Percentiles rank a stretch among this genome's conserved stretches.
Conservation (phyloP, 2,888 invertebrate species). For the Hesperia comma region DNA sequence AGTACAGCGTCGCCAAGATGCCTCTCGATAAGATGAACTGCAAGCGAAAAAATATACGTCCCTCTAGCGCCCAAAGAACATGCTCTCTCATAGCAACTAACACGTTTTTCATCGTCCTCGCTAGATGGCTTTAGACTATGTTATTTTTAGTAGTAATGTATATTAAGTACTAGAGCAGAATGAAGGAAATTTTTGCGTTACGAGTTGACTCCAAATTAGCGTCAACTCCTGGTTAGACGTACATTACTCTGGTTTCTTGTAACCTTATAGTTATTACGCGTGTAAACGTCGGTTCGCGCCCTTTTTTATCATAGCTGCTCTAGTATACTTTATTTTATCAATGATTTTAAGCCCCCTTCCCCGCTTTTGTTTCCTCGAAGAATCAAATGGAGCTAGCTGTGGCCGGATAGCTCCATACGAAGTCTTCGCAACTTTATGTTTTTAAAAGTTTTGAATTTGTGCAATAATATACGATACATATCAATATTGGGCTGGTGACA, state of each 20-base stretch:
- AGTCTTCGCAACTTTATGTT: conserved; percentile 58
- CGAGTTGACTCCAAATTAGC: not conserved
- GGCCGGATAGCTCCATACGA: conserved; percentile 73
- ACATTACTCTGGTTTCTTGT: too few species aligned
- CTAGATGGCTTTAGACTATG: conserved; percentile 63
- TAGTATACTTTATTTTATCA: not conserved
- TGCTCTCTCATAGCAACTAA: conserved; percentile 57
- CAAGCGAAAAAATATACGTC: conserved; percentile 84
- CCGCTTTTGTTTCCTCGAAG: conserved; percentile 57
- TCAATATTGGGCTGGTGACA: conserved; percentile 79
- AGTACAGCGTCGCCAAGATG: conserved; percentile 92
- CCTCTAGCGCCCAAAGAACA: conserved; percentile 58
- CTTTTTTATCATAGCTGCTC: not conserved
- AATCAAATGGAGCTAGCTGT: conserved; percentile 69
- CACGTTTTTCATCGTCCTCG: conserved; percentile 57
- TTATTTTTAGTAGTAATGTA: conserved; percentile 26
- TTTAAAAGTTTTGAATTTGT: conserved; percentile 74
- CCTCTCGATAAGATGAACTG: conserved; percentile 93
- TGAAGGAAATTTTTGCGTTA: not conserved
- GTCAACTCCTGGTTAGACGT: not conserved
- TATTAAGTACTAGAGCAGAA: not conserved
- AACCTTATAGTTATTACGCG: not conserved
- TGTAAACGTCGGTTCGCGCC: not conserved
- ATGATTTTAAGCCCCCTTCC: conserved; percentile 43
- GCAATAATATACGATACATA: conserved; percentile 82